Conservation (phyloP, 2,797 vertebrate genomes). For the Microctenopoma stevenorrisi region DNA sequence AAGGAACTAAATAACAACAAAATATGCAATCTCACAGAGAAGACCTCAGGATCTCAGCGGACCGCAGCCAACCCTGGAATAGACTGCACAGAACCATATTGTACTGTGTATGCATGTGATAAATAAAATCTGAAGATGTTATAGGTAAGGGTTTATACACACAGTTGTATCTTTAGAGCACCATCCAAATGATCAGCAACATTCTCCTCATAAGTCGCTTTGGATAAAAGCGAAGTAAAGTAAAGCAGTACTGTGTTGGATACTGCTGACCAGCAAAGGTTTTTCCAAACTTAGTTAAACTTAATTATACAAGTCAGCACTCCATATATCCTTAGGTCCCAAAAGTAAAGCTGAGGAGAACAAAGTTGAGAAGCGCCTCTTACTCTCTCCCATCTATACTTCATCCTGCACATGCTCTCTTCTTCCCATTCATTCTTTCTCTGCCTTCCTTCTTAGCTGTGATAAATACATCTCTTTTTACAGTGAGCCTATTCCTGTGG, state of each 20-base stretch:
- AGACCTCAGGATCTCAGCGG: too few relatives aligned
- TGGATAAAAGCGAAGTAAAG: too few relatives aligned
- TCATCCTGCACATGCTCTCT: not conserved
- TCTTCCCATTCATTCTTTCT: not conserved
- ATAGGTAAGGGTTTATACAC: slow-evolving; percentile 1
- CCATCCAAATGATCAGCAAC: too few relatives aligned
- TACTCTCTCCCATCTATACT: not conserved
- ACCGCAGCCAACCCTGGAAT: too few relatives aligned
- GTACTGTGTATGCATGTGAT: too few relatives aligned
- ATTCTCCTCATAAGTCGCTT: too few relatives aligned
- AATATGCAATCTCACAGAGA: slow-evolving; percentile 2
- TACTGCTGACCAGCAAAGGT: slow-evolving; percentile 9
- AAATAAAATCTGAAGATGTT: not conserved
- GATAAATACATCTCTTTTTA: slow-evolving; percentile 57
- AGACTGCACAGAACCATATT: too few relatives aligned
- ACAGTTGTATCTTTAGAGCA: not conserved
- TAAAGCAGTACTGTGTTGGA: slow-evolving; percentile 1
- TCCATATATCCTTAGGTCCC: slow-evolving; percentile 6
- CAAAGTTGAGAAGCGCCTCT: slow-evolving; percentile 12
- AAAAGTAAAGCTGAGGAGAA: slow-evolving; percentile 8
- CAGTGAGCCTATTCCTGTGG: slow-evolving; percentile 28
- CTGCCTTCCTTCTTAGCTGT: slow-evolving; percentile 9
- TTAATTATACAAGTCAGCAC: slow-evolving; percentile 23
- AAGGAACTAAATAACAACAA: slow-evolving; percentile 19
- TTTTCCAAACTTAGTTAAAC: slow-evolving; percentile 11